phyloP scores from a whole-genome alignment of 2,797 vertebrate genomes.

The Avahi laniger region DNA sequence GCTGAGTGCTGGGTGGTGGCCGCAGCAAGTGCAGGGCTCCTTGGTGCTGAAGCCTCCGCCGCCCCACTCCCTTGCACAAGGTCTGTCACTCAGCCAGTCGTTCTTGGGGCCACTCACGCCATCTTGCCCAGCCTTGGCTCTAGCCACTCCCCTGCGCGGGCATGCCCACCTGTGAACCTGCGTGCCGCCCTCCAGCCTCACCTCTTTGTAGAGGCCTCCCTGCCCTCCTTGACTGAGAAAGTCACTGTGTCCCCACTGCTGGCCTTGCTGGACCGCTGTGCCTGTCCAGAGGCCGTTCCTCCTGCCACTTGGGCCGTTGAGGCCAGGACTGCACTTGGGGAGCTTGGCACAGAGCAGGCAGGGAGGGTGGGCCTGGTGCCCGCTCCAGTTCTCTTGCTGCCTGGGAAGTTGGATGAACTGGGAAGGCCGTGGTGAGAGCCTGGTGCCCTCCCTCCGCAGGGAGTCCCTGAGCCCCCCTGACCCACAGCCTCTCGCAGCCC shows the following conservation, averaged over 20 bases:
- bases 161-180: fast-evolving
- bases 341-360: neutral
- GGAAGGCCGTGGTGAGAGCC: neutral
- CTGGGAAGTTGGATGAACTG: neutral
- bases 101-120: neutral
- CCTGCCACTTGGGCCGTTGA: neutral
- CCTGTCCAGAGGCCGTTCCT: neutral
- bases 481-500: neutral
- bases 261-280: neutral
- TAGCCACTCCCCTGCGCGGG: neutral
- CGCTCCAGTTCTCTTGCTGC: neutral
- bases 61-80: neutral
- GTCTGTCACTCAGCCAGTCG: neutral
- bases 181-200: fast-evolving
- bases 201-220: too few relatives aligned
- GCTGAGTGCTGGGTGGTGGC: neutral
- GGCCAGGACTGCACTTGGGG: neutral
- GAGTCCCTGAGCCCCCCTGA: neutral
- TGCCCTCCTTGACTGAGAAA: too few relatives aligned
- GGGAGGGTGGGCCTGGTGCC: neutral
- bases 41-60: neutral
- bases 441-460: neutral
- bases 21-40: neutral
- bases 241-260: fast-evolving
- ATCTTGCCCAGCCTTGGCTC: neutral